A percentile compares a stretch with the other conserved stretches of the same genome.
phyloP scores from a whole-genome alignment of 1,140 invertebrate genomes.

The Drosophila neocordata region DNA sequence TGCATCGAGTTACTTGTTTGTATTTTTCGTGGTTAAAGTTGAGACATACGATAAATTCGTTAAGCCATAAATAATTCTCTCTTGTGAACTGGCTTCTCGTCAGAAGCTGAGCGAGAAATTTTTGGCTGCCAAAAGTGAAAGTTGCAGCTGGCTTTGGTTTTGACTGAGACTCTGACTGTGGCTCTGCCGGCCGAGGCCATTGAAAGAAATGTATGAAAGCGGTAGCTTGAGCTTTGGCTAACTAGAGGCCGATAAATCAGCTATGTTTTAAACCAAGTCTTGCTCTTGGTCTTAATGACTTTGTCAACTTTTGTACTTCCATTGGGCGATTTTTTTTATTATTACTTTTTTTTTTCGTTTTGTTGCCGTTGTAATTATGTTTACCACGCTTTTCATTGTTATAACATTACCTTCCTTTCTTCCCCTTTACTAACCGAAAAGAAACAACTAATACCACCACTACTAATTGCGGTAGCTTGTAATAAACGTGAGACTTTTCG shows the following conservation, averaged over 20 bases:
- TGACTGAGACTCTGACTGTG: background rate
- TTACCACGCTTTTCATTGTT: conserved; percentile 55
- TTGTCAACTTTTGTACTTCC: conserved; percentile 25
- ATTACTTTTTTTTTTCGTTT: conserved; percentile 65
- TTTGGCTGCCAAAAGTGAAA: conserved; percentile 80
- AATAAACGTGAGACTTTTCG: conserved; percentile 55
- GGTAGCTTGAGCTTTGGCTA: conserved; percentile 30
- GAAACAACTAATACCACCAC: conserved; percentile 52
- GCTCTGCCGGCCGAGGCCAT: conserved; percentile 51
- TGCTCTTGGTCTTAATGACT: conserved; percentile 35
- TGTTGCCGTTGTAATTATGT: conserved; percentile 41
- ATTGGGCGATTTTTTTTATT: conserved; percentile 34
- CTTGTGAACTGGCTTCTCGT: conserved; percentile 43
- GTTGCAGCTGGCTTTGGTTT: conserved; percentile 64
- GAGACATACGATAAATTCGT: conserved; percentile 62
- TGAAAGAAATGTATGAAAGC: conserved; percentile 75
- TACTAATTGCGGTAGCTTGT: conserved; percentile 51
- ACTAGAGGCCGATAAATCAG: conserved; percentile 57
- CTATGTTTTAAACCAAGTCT: conserved; percentile 63
- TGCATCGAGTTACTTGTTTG: conserved; percentile 11
- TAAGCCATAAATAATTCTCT: conserved; percentile 73
- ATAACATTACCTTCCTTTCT: conserved; percentile 13
- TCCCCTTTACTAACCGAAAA: background rate
- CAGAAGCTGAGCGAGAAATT: conserved; percentile 78
- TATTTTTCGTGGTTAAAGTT: conserved; percentile 68